phyloP scores from a whole-genome alignment of 2,888 invertebrate species.

The Sepiola atlantica region DNA sequence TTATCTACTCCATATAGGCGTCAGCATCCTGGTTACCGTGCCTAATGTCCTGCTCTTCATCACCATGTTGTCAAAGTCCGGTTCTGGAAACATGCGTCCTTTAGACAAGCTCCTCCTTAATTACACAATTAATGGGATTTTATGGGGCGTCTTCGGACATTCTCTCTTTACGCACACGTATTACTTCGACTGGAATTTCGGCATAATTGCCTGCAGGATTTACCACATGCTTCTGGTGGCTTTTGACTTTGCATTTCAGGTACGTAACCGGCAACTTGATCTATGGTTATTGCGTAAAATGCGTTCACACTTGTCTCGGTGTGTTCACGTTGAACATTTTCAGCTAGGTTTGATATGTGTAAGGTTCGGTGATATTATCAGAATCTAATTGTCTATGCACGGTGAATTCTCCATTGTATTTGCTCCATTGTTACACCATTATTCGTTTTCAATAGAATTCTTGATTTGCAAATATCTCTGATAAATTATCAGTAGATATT shows the following conservation, averaged over 20 bases:
- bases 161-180: background rate
- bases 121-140: background rate
- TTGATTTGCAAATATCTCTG: too few relatives aligned
- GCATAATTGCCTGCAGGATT: background rate
- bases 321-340: too few relatives aligned
- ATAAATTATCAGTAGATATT: too few relatives aligned
- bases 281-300: background rate
- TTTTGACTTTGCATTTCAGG: background rate
- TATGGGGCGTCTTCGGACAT: background rate
- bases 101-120: background rate
- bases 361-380: too few relatives aligned
- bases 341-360: too few relatives aligned
- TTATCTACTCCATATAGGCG: background rate
- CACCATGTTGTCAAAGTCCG: background rate
- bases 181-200: background rate
- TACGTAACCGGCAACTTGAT: background rate
- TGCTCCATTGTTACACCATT: too few relatives aligned
- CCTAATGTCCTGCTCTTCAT: background rate
- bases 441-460: too few relatives aligned
- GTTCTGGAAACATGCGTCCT: background rate
- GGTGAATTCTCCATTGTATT: too few relatives aligned
- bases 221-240: background rate
- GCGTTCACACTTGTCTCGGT: too few relatives aligned
- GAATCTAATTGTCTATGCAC: too few relatives aligned
- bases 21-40: background rate